Evolutionary conservation across 64 coral and sea anemone species (phyloP).

Genomic region (Catalaphyllia jardinei): DNA sequence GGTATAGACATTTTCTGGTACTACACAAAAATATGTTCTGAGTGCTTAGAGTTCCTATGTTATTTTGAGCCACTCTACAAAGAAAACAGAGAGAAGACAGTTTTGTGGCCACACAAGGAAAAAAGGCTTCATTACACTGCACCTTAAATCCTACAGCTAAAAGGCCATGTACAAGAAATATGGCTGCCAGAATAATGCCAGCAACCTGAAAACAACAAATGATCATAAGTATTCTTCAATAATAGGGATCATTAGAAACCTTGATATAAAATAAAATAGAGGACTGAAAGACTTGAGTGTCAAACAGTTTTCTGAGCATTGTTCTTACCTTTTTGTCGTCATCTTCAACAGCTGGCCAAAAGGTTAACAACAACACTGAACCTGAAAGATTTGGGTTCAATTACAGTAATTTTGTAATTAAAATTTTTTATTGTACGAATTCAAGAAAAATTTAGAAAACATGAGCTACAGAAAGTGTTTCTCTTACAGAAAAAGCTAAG

Average conservation of each 20-base stretch:
- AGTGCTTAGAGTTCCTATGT: no score
- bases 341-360: constrained; percentile 76
- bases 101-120: not conserved
- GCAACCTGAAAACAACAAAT: constrained; percentile 6
- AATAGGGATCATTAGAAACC: not conserved
- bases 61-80: no score
- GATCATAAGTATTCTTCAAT: not conserved
- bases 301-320: not conserved
- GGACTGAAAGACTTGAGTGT: not conserved
- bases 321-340: constrained; percentile 59
- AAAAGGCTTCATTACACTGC: not conserved
- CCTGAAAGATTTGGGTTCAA: constrained; percentile 1
- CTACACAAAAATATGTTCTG: no score
- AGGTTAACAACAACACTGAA: constrained; percentile 53
- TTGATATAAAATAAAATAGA: not conserved
- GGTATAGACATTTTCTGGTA: no score
- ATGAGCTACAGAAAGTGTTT: no score
- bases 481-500: no score
- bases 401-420: no score
- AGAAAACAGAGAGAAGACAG: no score
- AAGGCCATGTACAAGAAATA: constrained; percentile 62
- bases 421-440: no score
- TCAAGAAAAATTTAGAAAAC: no score
- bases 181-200: constrained; percentile 11
- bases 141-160: constrained; percentile 73